Evolutionary conservation across 2,113 vertebrate species (phyloP).

Genomic region (Neodon shergylaensis): DNA sequence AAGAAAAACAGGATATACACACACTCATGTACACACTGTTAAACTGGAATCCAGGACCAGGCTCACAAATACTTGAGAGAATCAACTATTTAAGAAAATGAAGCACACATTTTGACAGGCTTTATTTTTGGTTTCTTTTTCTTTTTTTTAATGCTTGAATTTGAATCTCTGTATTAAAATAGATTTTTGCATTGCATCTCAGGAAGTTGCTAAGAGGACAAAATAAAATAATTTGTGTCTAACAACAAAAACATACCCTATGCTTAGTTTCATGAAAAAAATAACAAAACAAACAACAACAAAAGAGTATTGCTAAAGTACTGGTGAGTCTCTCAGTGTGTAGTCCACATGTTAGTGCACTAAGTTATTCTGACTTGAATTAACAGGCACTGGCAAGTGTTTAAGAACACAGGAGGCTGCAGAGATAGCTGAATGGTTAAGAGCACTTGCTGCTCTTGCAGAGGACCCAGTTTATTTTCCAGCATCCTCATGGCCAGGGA

Average conservation of each 20-base stretch:
- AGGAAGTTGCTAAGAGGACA: slow-evolving; percentile 38
- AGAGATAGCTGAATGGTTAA: not conserved
- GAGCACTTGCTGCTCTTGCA: not conserved
- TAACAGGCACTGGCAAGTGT: slow-evolving; percentile 8
- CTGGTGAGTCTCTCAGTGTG: not conserved
- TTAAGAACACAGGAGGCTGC: slow-evolving; percentile 20
- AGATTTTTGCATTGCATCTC: slow-evolving; percentile 27
- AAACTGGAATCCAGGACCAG: not conserved
- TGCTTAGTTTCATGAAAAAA: not conserved
- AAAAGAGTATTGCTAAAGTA: not conserved
- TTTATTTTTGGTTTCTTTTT: not conserved
- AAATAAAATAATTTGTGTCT: slow-evolving; percentile 48
- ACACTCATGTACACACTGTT: not conserved
- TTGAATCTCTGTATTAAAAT: slow-evolving; percentile 36
- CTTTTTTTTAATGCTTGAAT: not conserved
- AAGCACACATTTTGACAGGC: not conserved
- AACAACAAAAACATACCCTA: not conserved
- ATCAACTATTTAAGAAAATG: slow-evolving; percentile 6
- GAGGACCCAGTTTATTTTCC: no score
- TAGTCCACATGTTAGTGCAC: not conserved
- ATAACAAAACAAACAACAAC: not conserved
- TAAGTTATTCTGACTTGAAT: not conserved
- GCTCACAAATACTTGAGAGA: not conserved
- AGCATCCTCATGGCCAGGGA: not conserved
- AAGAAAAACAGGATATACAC: not conserved